These are phyloP conservation scores for Spisula subtruncata DNA, from an alignment of 2,888 invertebrate genomes.

Conservation along the genomic window DNA sequence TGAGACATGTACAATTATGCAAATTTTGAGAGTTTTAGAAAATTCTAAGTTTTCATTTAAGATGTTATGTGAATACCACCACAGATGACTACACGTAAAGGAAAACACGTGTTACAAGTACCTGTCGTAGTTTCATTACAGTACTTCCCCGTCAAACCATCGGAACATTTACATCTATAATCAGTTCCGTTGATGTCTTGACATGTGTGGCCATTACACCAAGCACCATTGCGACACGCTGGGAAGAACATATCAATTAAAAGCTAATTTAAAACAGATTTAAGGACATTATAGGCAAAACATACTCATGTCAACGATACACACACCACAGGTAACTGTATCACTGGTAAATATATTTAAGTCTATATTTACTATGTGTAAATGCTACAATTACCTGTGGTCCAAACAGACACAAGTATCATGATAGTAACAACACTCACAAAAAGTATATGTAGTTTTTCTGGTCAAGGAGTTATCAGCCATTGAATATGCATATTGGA, in stretches of 20 bases:
- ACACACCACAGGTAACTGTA: too few relatives aligned
- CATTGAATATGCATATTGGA: too few relatives aligned
- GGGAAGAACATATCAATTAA: background rate
- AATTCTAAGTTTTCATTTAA: too few relatives aligned
- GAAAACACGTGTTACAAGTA: background rate
- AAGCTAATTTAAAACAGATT: background rate
- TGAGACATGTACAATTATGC: too few relatives aligned
- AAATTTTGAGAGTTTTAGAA: too few relatives aligned
- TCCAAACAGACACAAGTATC: background rate
- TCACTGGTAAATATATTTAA: background rate
- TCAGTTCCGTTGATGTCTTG: background rate
- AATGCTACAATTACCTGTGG: background rate
- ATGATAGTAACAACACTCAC: background rate
- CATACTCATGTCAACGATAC: background rate
- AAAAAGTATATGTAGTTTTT: too few relatives aligned
- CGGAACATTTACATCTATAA: background rate
- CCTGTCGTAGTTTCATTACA: background rate
- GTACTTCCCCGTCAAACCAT: background rate
- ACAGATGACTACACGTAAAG: too few relatives aligned
- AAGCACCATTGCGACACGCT: constrained; percentile 5
- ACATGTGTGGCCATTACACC: background rate
- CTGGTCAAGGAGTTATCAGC: too few relatives aligned
- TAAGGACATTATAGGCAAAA: background rate
- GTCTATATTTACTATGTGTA: background rate
- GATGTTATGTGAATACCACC: too few relatives aligned